A percentile compares a stretch with the other conserved stretches of the same genome.
Conservation (phyloP, 2,113 vertebrate species). For the Hippolais icterina region DNA sequence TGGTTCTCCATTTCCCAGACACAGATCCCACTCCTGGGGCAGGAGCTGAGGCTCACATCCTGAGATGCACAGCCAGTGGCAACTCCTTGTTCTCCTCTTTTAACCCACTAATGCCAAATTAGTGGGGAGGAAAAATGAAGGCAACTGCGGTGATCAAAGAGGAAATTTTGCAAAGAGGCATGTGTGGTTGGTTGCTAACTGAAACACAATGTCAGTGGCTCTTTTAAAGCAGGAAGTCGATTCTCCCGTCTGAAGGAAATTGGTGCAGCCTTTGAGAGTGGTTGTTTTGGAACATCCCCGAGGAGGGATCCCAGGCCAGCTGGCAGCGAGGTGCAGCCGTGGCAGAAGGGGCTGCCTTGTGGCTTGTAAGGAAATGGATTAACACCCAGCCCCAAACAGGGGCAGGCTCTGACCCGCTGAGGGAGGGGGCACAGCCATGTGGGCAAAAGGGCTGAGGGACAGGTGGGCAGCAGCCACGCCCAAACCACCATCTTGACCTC, state of each 20-base stretch:
- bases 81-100: background rate
- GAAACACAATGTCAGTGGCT: slow-evolving; percentile 23
- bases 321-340: background rate
- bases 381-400: background rate
- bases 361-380: background rate
- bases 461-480: background rate
- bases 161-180: background rate
- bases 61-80: background rate
- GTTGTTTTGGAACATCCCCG: background rate
- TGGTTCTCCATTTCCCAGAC: background rate
- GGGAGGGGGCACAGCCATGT: rapidly evolving
- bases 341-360: background rate
- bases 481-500: background rate
- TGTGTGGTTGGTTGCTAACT: slow-evolving; percentile 23
- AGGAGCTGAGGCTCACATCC: background rate
- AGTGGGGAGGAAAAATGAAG: background rate
- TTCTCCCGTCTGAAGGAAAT: background rate
- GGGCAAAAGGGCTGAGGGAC: background rate
- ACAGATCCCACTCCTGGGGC: background rate
- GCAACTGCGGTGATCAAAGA: slow-evolving; percentile 15
- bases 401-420: background rate
- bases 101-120: background rate
- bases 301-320: background rate
- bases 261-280: rapidly evolving
- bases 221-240: background rate